phyloP scores from a whole-genome alignment of 2,797 vertebrate species.

The Danio aesculapii region DNA sequence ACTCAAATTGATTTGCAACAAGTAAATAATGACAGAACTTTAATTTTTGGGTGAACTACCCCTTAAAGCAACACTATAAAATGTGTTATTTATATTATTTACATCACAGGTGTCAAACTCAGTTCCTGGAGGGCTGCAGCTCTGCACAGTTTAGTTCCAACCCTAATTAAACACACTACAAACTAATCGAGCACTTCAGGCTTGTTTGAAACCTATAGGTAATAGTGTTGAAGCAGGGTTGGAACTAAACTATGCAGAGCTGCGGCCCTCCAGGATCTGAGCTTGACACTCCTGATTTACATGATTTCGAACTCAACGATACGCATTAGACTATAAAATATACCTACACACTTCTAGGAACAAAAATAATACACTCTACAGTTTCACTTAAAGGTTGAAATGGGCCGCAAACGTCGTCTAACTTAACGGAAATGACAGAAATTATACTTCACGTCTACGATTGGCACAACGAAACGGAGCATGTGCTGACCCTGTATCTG shows the following conservation, averaged over 20 bases:
- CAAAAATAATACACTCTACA: neutral
- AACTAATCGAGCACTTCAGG: no score
- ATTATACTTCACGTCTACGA: slow-evolving; percentile 8
- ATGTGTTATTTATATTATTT: slow-evolving; percentile 40
- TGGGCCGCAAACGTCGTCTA: neutral
- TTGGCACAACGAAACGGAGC: slow-evolving; percentile 5
- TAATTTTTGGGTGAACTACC: no score
- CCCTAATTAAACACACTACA: no score
- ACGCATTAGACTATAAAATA: slow-evolving; percentile 25
- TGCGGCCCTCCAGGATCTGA: no score
- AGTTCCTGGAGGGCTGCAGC: no score
- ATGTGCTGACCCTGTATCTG: slow-evolving; percentile 39
- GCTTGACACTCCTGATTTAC: neutral
- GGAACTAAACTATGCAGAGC: no score
- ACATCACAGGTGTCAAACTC: no score
- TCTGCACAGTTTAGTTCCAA: no score
- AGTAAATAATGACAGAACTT: no score
- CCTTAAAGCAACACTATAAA: slow-evolving; percentile 27
- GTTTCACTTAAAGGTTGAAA: slow-evolving; percentile 11
- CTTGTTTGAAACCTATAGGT: no score
- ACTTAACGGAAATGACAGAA: neutral
- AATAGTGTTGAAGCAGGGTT: no score
- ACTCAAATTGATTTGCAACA: no score
- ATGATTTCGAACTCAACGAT: slow-evolving; percentile 13
- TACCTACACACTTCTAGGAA: slow-evolving; percentile 24